A percentile compares a stretch with the other conserved stretches of the same genome.
phyloP scores from a whole-genome alignment of 2,797 vertebrate species.

The Acanthornis magna region DNA sequence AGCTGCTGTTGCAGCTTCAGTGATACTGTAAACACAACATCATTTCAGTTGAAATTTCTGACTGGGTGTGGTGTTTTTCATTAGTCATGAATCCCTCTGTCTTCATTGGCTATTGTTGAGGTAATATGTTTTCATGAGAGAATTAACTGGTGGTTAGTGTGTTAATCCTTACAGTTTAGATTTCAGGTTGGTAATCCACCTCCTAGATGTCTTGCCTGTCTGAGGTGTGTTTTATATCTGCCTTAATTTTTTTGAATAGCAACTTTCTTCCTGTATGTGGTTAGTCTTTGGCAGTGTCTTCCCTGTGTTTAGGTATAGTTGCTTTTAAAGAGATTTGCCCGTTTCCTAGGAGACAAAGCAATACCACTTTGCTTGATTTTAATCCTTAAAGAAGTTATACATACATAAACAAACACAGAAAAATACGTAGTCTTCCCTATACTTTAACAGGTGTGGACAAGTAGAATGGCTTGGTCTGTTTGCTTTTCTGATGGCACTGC shows the following conservation, averaged over 20 bases:
- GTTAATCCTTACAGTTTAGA: neutral
- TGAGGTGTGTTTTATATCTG: neutral
- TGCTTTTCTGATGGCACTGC: neutral
- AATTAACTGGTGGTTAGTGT: neutral
- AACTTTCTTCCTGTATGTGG: neutral
- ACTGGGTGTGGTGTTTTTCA: constrained; percentile 15
- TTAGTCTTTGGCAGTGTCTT: neutral
- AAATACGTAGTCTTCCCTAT: neutral
- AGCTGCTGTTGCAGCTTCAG: neutral
- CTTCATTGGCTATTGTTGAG: neutral
- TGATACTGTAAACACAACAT: neutral
- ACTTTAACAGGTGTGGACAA: neutral
- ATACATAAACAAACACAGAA: neutral
- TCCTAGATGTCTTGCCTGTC: neutral
- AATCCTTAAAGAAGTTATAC: neutral
- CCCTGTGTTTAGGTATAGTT: neutral
- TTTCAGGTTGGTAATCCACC: constrained; percentile 6
- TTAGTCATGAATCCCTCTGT: neutral
- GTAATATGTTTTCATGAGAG: neutral
- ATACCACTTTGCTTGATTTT: neutral
- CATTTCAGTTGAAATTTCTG: neutral
- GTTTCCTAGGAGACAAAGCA: constrained; percentile 23
- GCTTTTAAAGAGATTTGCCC: neutral
- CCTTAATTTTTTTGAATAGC: neutral
- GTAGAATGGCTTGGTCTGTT: neutral